phyloP scores from a whole-genome alignment of 2,113 vertebrate genomes.

The Channa argus region DNA sequence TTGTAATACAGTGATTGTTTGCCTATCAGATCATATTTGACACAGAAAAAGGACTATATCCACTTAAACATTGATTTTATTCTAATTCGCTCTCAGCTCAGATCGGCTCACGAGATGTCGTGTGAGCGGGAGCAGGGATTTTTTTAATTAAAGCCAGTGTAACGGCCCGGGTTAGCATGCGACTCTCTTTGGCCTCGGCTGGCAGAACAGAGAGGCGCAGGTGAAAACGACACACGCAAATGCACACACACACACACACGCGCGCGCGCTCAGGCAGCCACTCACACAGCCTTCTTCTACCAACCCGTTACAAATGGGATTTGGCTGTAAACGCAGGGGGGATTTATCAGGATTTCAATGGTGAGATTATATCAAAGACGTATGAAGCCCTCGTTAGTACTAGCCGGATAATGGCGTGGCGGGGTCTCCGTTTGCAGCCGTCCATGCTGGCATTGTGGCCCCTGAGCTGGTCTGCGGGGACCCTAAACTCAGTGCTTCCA shows the following conservation, averaged over 20 bases:
- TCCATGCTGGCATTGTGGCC: constrained; percentile 89
- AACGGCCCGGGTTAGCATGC: constrained; percentile 83
- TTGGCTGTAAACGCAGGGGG: constrained; percentile 90
- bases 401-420: constrained; percentile 90
- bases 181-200: constrained; percentile 85
- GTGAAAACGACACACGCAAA: constrained; percentile 70
- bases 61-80: constrained; percentile 79
- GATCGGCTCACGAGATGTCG: constrained; percentile 84
- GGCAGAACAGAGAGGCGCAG: constrained; percentile 80
- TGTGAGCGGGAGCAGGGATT: constrained; percentile 79
- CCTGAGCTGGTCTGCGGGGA: constrained; percentile 88
- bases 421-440: constrained; percentile 84
- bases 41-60: constrained; percentile 33
- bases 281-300: constrained; percentile 39
- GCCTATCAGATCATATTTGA: constrained; percentile 62
- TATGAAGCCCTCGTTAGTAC: constrained; percentile 96
- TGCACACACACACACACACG: constrained; percentile 10
- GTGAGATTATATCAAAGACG: constrained; percentile 96
- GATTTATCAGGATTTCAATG: constrained; percentile 95
- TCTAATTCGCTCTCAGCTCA: constrained; percentile 76
- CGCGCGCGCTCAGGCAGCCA: constrained; percentile 15
- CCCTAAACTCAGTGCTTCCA: constrained; percentile 89
- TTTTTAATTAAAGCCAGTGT: constrained; percentile 78
- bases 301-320: constrained; percentile 93
- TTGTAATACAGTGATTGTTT: constrained; percentile 71